Evolutionary conservation across 2,888 invertebrate species (phyloP).

Genomic region (Cheilosia grossa): DNA sequence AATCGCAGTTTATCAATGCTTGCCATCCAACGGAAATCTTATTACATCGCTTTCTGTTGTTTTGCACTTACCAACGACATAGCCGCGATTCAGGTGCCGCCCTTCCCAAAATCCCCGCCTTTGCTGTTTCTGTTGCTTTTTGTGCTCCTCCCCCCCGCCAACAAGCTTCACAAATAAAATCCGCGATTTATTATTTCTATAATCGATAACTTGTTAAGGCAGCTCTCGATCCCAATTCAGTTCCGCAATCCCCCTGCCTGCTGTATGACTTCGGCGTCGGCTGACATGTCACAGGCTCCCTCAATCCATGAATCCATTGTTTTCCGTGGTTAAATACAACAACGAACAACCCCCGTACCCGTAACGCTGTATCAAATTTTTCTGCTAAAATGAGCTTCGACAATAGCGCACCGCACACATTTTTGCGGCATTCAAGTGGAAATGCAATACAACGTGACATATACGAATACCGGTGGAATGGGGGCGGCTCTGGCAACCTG

Average conservation of each 20-base stretch:
- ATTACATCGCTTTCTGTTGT: conserved; percentile 38
- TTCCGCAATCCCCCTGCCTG: neutral
- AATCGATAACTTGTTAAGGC: conserved; percentile 60
- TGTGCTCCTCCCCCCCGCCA: neutral
- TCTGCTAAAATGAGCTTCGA: conserved; percentile 51
- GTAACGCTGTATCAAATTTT: conserved; percentile 49
- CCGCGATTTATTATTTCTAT: conserved; percentile 53
- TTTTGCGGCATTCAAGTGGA: conserved; percentile 52
- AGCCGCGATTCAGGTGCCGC: conserved; percentile 22
- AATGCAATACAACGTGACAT: conserved; percentile 63
- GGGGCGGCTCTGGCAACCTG: conserved; percentile 6
- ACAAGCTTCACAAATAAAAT: conserved; percentile 23
- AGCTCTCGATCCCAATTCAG: neutral
- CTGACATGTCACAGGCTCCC: conserved; percentile 42
- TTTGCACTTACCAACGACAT: conserved; percentile 11
- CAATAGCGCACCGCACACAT: conserved; percentile 37
- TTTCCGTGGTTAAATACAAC: conserved; percentile 53
- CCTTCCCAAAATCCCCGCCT: neutral
- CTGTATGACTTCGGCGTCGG: neutral
- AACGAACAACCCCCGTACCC: conserved; percentile 30
- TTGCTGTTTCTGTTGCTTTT: too few species aligned
- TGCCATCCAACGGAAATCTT: conserved; percentile 39
- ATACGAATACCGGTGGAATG: neutral
- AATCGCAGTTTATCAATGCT: conserved; percentile 60
- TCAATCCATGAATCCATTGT: conserved; percentile 55